phyloP scores from a whole-genome alignment of 2,113 vertebrate genomes.

The Sminthopsis crassicaudata region DNA sequence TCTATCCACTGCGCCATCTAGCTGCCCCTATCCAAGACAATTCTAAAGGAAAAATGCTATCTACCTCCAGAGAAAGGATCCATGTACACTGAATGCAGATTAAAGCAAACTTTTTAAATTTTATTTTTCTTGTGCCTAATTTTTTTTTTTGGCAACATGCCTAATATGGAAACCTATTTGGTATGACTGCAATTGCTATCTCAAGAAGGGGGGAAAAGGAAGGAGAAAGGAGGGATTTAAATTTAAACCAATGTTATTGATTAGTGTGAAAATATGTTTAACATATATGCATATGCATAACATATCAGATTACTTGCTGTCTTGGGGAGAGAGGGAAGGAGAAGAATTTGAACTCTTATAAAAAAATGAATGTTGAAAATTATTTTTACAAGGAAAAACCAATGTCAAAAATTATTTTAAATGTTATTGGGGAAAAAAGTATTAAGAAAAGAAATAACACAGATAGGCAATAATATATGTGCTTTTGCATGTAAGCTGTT shows the following conservation, averaged over 20 bases:
- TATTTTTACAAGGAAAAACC: no score
- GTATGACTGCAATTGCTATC: not conserved
- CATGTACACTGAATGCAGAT: no score
- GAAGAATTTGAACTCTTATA: no score
- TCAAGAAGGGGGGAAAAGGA: not conserved
- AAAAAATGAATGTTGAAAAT: no score
- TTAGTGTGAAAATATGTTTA: no score
- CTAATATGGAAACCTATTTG: not conserved
- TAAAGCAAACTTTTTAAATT: not conserved
- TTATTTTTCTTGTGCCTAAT: not conserved
- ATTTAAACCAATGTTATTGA: not conserved
- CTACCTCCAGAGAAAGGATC: no score
- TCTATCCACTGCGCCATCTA: no score
- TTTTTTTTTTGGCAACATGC: not conserved
- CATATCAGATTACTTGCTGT: no score
- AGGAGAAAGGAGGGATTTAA: not conserved
- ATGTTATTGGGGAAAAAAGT: not conserved
- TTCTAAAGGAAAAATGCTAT: not conserved
- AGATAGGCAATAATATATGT: not conserved
- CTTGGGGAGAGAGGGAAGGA: no score
- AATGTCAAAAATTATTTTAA: not conserved
- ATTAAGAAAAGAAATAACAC: not conserved
- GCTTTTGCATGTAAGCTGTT: not conserved
- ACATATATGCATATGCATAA: no score
- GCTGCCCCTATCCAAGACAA: not conserved